A percentile compares a stretch with the other conserved stretches of the same genome.
Evolutionary conservation across 2,113 vertebrate genomes (phyloP).

Genomic region (Atherinomorus stipes): DNA sequence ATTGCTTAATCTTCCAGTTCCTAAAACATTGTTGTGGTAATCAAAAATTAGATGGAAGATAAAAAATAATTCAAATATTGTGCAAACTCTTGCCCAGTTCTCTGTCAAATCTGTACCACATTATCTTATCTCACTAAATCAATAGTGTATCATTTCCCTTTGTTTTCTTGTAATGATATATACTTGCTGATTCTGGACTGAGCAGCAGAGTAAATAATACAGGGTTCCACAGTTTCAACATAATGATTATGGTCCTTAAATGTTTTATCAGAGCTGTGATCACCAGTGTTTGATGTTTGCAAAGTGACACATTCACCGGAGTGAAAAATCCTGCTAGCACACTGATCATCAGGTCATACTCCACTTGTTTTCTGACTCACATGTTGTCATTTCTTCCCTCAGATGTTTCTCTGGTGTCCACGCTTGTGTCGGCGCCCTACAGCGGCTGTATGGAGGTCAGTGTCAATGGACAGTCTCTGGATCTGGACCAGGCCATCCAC

Average conservation of each 20-base stretch:
- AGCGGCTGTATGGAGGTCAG: slow-evolving; percentile 92
- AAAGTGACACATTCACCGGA: not conserved
- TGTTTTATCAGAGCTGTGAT: too few relatives aligned
- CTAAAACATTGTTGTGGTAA: too few relatives aligned
- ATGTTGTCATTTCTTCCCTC: slow-evolving; percentile 39
- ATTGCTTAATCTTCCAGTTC: too few relatives aligned
- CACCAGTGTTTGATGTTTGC: slow-evolving; percentile 1
- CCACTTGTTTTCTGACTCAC: slow-evolving; percentile 5
- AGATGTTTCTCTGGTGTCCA: slow-evolving; percentile 92
- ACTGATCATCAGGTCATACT: not conserved
- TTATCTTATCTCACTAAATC: too few relatives aligned
- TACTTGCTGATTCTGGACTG: not conserved
- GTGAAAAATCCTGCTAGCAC: slow-evolving; percentile 2
- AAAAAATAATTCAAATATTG: too few relatives aligned
- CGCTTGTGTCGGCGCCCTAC: slow-evolving; percentile 90
- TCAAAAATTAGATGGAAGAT: too few relatives aligned
- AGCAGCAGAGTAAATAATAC: too few relatives aligned
- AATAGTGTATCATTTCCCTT: too few relatives aligned
- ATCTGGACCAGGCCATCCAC: slow-evolving; percentile 90
- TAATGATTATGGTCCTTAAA: not conserved
- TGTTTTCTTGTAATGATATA: not conserved
- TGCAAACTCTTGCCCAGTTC: too few relatives aligned
- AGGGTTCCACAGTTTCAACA: not conserved
- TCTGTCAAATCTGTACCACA: too few relatives aligned
- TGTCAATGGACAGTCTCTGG: slow-evolving; percentile 83